Base-by-base conservation (phyloP, 2,797 vertebrate genomes). In the Gymnodraco acuticeps region DNA sequence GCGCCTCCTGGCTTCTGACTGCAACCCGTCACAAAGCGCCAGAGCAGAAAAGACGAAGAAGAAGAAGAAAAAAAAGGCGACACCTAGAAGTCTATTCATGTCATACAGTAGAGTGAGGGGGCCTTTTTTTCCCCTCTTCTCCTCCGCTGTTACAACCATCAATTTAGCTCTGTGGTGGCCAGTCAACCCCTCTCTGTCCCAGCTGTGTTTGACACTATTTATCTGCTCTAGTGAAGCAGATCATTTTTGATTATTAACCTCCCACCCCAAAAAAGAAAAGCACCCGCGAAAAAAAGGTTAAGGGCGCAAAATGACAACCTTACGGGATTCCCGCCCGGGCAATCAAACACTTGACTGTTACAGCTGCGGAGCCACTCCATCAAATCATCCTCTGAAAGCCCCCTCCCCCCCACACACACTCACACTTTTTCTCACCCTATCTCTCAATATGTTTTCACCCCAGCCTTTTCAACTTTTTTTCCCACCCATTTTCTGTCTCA, bases 171-270 rank as follows among this genome's bases (percentile, higher is more conserved):
- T 58, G 83, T 86, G 93, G 94, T 88, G 91, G 90, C 86, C 92
- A 89, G 89, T 85, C 88, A 85, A 84, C 80, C 88, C 87, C 83
- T 88, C 84, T 93, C 89, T 83, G 73, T 78, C 90, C 90, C 74
- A 75, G 94, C 91, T 90, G 91, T 82, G 87, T 94, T 93, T 87
- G 88, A 94, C 77, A 93, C 77, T 92, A 91, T 89, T 94, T 86
- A 90, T 94, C 85, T 93, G 92, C 90, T 93, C 93, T 93, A 94
- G 80, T 88, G 93, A 94, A 95, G 89, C 88, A 91, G 65, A 93
- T 86, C 84, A 92, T 89, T 91, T 94, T 95, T 95, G 93, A 93
- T 93, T 93, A 95, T 93, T 94, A 93, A 92, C 85, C 92, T 91
- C 87, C 84, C 89, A 76, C 85, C 86, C 88, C 15, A 86, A 67